Base-by-base conservation (phyloP, 1,140 invertebrate species). In the Ditylenchus dipsaci region DNA sequence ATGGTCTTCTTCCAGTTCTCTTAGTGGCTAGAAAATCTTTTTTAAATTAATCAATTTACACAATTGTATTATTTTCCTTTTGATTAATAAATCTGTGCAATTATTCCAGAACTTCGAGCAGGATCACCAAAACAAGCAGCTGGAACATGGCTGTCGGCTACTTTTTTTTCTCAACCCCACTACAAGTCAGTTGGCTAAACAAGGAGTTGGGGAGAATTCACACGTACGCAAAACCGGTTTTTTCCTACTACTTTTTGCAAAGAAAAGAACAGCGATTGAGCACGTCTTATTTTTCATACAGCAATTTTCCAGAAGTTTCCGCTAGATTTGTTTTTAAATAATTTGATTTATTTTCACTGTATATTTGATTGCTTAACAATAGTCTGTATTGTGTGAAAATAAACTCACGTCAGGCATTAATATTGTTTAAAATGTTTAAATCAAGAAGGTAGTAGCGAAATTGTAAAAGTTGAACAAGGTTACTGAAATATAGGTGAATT, bases 1-100 rank as follows among this genome's bases (percentile, higher is more conserved):
- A 9, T 47, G 19, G 42, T 69, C 67, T 59, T 65, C 57, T 38
- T 65, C 63, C n/a, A 65, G 57, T n/a, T 65, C 63, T 23, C 17
- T 49, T 11, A 65, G 21, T 13, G 63, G 42, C 61, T 65, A 58
- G 7, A 65, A 5, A 3, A 23, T 56, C 33, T 62, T 53, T 62
- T 29, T 29, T 62, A 62, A 62, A 23, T 9, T 13, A 62, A 62
- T 62, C 30, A 62, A 21, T 60, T n/a, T 47, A 47, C 15, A 47
- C 21, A 47, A 47, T 15, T 47, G 15, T 47, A 15, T 23, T 5
- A 56, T 29, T 56, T 13, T 23, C 53, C 21, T 29, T 13, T 62
- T 17, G 11, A 1, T 21, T 23, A 62, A 1, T 62, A 13, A 26
- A 30, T 1, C 9, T 21, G 29, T 11, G 8, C 33, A 38, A 5